Evolutionary conservation across 2,113 vertebrate genomes (phyloP).

Genomic region (Rhipidura dahli): DNA sequence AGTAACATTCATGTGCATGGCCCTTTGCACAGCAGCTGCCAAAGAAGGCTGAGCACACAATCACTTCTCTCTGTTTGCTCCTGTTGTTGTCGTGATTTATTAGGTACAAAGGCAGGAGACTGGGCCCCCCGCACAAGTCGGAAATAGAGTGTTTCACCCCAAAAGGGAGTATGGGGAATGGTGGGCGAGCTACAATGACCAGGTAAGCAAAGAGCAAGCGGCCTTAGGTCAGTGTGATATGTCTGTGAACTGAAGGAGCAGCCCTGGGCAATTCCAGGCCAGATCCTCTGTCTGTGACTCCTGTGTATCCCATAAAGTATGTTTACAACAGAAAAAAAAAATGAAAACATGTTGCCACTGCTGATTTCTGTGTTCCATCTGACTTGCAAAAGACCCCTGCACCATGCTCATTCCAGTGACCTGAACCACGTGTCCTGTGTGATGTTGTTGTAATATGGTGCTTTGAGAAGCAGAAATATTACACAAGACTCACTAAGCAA

Average conservation of each 20-base stretch:
- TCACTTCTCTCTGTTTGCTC: conserved; percentile 82
- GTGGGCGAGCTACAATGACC: conserved; percentile 83
- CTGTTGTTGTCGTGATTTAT: conserved; percentile 80
- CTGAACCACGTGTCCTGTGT: conserved; percentile 52
- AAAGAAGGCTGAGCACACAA: conserved; percentile 58
- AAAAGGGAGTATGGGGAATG: conserved; percentile 85
- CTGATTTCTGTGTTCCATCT: conserved; percentile 40
- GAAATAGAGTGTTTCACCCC: conserved; percentile 85
- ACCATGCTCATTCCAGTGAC: conserved; percentile 10
- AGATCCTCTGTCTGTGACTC: conserved; percentile 49
- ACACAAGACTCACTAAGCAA: not conserved
- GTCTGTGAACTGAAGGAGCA: conserved; percentile 62
- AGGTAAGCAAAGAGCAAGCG: conserved; percentile 79
- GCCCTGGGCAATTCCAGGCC: conserved; percentile 43
- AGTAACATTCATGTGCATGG: not conserved
- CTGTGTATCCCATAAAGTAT: conserved; percentile 31
- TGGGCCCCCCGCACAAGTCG: conserved; percentile 82
- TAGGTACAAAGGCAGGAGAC: conserved; percentile 84
- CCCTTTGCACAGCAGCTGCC: conserved; percentile 32
- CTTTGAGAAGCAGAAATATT: not conserved
- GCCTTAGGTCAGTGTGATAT: conserved; percentile 64
- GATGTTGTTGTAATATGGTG: not conserved
- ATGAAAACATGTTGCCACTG: not conserved
- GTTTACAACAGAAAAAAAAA: not conserved
- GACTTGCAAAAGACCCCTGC: not conserved